Conservation (phyloP, 2,797 vertebrate genomes). For the Karalla daura region DNA sequence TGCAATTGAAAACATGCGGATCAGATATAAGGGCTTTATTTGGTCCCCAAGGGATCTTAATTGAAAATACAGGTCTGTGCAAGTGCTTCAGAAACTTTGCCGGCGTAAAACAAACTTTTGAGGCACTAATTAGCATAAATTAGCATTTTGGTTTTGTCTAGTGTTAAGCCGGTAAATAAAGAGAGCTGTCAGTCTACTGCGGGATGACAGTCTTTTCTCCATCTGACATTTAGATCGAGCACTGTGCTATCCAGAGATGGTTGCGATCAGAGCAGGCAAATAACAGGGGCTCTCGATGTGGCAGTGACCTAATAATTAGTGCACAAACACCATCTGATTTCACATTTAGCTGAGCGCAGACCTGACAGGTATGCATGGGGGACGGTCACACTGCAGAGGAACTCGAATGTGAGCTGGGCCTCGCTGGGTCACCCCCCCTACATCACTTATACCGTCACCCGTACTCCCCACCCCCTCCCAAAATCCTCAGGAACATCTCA, state of each 20-base stretch:
- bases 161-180: too few species aligned
- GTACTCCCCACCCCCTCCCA: constrained; percentile 23
- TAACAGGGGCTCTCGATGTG: background rate
- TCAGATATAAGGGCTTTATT: background rate
- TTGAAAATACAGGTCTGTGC: background rate
- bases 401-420: constrained; percentile 32
- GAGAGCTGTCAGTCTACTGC: background rate
- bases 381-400: constrained; percentile 44
- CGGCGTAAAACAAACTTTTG: too few species aligned
- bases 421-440: constrained; percentile 45
- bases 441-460: constrained; percentile 59
- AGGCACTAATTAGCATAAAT: too few species aligned
- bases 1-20: background rate
- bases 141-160: background rate
- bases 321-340: constrained; percentile 2
- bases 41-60: background rate
- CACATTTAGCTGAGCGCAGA: background rate
- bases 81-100: background rate
- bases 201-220: background rate
- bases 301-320: constrained; percentile 8
- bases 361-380: background rate
- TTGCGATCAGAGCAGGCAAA: background rate
- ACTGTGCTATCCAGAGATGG: background rate
- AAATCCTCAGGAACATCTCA: constrained; percentile 7
- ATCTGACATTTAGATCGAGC: background rate